Evolutionary conservation across 2,113 vertebrate species (phyloP), one percentile per base, ranked within the genome.

Genomic region (Strix aluco): DNA sequence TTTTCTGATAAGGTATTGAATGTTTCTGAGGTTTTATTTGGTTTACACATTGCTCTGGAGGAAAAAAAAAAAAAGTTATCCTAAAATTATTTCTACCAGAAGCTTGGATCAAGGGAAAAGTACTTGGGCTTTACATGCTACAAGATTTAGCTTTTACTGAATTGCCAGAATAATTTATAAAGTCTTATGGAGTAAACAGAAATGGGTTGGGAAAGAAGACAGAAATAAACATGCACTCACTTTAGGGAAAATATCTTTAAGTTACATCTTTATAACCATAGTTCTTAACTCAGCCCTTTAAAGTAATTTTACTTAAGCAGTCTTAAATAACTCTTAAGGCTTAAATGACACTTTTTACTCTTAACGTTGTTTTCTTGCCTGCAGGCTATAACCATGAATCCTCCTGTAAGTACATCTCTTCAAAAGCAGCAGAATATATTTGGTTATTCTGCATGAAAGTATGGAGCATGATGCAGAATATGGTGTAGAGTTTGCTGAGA

Each of bases 231-330:
- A 69, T 2, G 8, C 21, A 91, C 83, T 88, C 62, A 63, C 71
- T 93, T 89, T 40, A 85, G 44, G 59, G 81, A 92, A 94, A 94
- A 89, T 89, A 51, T 40, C 32, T 52, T 67, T 55, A 74, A 89
- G 47, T 90, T 85, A 30, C 16, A 80, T 54, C 70, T 52, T 86
- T 93, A 85, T 87, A 65, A 72, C 42, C 8, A 9, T 12, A 81
- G 38, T 75, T 84, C 86, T 91, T 90, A 94, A 94, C 22, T 92
- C 52, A 93, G 58, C 62, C 34, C 51, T 93, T 90, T 86, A 73
- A 94, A 94, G 62, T 40, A 6, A 58, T 85, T 93, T 95, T 92
- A 69, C 16, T 85, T 69, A 32, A 83, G 47, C 42, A 80, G 32
- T 77, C 59, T 80, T 92, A 87, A 86, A 91, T 85, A 96, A 85